Conservation (phyloP, 2,797 vertebrate species). For the Bryconaethiops microstoma region DNA sequence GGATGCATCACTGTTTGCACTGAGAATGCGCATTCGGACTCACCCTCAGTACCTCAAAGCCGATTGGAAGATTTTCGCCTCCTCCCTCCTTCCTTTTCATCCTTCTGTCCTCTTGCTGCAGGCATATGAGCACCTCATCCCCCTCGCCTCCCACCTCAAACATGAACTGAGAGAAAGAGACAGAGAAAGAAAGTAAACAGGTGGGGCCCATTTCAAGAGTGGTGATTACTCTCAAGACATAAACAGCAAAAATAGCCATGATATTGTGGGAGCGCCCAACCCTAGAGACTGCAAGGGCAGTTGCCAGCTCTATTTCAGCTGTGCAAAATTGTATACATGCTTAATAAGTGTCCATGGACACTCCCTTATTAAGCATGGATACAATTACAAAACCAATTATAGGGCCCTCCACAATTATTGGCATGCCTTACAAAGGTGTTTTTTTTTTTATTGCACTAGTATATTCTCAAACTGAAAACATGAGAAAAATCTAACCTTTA, state of each 20-base stretch:
- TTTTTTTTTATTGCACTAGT: too few species aligned
- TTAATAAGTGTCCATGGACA: background rate
- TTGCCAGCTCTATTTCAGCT: background rate
- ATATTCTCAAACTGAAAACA: too few species aligned
- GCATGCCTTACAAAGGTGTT: too few species aligned
- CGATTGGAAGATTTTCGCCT: constrained; percentile 82
- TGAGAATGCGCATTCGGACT: constrained; percentile 7
- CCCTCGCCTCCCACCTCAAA: constrained; percentile 73
- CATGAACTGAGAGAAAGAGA: constrained; percentile 74
- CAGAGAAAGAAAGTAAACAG: background rate
- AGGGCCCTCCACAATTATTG: too few species aligned
- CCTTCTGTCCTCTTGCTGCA: constrained; percentile 84
- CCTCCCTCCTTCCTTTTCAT: constrained; percentile 74
- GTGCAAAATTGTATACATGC: constrained; percentile 3
- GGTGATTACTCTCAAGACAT: background rate
- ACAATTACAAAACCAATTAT: background rate
- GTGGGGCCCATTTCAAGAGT: background rate
- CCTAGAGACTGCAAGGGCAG: background rate
- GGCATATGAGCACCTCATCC: constrained; percentile 80
- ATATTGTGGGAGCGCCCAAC: background rate
- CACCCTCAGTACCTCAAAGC: constrained; percentile 84
- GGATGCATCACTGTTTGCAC: too few species aligned
- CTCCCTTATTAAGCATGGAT: too few species aligned
- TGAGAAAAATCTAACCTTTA: too few species aligned
- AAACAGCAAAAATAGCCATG: constrained; percentile 21